Conservation (phyloP, 2,113 vertebrate genomes). For the Sorex araneus region DNA sequence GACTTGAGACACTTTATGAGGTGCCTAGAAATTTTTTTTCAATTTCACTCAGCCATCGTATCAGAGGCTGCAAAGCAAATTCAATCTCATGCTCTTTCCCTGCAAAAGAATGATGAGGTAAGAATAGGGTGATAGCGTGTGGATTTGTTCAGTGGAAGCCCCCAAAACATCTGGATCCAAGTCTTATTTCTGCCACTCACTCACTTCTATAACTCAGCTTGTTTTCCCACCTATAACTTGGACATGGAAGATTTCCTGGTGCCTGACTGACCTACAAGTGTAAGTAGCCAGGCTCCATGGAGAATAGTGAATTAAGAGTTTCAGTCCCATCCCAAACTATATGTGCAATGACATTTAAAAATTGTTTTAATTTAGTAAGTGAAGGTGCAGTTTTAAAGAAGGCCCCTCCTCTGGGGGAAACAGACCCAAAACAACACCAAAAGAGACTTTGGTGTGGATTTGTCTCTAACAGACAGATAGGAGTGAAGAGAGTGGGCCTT, state of each 20-base stretch:
- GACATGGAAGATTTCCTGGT: slow-evolving; percentile 22
- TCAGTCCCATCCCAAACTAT: slow-evolving; percentile 30
- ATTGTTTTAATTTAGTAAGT: slow-evolving; percentile 25
- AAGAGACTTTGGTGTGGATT: slow-evolving; percentile 42
- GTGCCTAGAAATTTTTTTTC: too few species aligned
- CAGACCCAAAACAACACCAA: background rate
- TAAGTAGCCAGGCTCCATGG: background rate
- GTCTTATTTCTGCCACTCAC: background rate
- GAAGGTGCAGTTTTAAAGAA: slow-evolving; percentile 54
- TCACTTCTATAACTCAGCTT: slow-evolving; percentile 53
- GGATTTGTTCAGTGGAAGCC: background rate
- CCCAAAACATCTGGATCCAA: slow-evolving; percentile 17
- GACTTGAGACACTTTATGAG: too few species aligned
- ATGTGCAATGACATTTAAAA: slow-evolving; percentile 8
- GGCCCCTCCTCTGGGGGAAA: background rate
- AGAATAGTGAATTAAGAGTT: background rate
- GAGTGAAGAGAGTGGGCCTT: background rate
- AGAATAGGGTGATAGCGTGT: background rate
- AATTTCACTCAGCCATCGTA: background rate
- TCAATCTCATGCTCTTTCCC: background rate
- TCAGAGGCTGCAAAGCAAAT: slow-evolving; percentile 11
- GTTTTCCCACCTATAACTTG: background rate
- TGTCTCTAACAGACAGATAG: slow-evolving; percentile 43
- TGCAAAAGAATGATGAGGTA: background rate
- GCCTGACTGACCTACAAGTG: background rate